These are phyloP conservation scores for Lochmaea capreae DNA, from an alignment of 2,888 invertebrate genomes.

Conservation along the genomic window DNA sequence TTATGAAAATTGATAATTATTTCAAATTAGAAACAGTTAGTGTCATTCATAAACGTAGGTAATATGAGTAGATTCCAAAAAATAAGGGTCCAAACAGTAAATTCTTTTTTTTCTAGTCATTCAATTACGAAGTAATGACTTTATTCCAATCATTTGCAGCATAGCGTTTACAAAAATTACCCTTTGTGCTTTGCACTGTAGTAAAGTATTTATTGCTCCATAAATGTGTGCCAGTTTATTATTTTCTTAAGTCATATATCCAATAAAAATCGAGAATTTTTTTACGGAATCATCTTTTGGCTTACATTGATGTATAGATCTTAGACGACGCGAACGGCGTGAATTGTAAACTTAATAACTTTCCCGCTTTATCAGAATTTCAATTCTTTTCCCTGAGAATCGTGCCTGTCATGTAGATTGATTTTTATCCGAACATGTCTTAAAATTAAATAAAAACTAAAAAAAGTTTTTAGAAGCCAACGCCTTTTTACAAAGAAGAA, in stretches of 20 bases:
- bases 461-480: not conserved
- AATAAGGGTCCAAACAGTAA: no score
- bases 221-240: not conserved
- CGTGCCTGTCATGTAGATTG: not conserved
- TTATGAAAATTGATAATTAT: no score
- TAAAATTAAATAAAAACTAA: not conserved
- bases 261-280: not conserved
- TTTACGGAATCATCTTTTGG: not conserved
- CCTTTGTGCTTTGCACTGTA: no score
- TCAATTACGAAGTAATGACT: no score
- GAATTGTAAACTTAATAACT: constrained; percentile 9
- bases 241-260: not conserved
- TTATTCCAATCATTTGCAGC: no score
- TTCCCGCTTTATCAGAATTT: constrained; percentile 9
- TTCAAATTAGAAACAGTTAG: no score
- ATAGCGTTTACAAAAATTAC: no score
- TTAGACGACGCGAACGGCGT: not conserved
- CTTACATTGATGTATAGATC: not conserved
- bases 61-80: no score
- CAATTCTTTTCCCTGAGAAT: not conserved
- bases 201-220: no score
- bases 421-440: not conserved
- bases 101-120: no score
- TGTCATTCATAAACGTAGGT: no score
- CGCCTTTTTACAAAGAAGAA: not conserved